Evolutionary conservation across 2,888 invertebrate genomes (phyloP).

Genomic region (Caenorhabditis sp.): DNA sequence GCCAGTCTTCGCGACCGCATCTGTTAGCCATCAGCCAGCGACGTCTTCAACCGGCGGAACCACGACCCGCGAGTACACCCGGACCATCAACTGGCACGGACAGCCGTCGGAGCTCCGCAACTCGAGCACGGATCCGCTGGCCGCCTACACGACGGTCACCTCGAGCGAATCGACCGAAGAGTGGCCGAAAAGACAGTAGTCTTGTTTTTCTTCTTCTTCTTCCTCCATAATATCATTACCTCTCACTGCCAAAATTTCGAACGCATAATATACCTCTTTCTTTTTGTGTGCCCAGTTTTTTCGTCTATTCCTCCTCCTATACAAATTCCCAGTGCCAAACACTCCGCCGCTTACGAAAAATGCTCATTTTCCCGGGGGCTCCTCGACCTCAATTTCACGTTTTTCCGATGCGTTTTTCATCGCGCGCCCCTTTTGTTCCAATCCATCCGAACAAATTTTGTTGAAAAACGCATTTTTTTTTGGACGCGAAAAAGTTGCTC

Average conservation of each 20-base stretch:
- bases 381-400: background rate
- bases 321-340: background rate
- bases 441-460: constrained; percentile 1
- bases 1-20: constrained; percentile 30
- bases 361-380: background rate
- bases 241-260: constrained; percentile 19
- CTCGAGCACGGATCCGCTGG: constrained; percentile 63
- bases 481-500: no score
- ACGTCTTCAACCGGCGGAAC: constrained; percentile 12
- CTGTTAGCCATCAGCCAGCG: constrained; percentile 32
- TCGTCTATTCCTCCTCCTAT: background rate
- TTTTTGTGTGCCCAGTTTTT: background rate
- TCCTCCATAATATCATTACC: background rate
- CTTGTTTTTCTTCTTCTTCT: background rate
- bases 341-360: no score
- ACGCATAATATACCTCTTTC: constrained; percentile 9
- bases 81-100: constrained; percentile 74
- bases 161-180: constrained; percentile 58
- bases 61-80: constrained; percentile 62
- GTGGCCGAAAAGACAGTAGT: constrained; percentile 66
- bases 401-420: constrained; percentile 7
- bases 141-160: constrained; percentile 59
- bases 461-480: background rate
- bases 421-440: constrained; percentile 50
- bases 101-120: constrained; percentile 73